Conservation (phyloP, 2,888 invertebrate genomes). For the Pseudolycoriella hygida region DNA sequence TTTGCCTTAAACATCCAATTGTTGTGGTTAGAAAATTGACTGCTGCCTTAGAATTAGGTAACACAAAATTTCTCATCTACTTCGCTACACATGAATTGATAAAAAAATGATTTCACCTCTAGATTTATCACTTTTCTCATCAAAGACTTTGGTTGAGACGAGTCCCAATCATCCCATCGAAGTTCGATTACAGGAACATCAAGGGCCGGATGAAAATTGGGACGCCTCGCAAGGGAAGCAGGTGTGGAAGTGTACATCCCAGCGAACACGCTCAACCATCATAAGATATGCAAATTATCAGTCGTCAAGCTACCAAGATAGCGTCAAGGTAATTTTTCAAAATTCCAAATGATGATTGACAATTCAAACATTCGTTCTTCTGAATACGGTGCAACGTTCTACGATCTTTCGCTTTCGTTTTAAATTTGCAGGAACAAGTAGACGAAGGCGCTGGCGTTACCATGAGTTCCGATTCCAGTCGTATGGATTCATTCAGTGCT, state of each 20-base stretch:
- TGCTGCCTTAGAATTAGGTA: conserved; percentile 79
- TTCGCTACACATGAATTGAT: too few species aligned
- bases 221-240: conserved; percentile 65
- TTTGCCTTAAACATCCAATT: conserved; percentile 92
- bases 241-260: conserved; percentile 91
- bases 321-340: conserved; percentile 35
- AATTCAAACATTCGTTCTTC: too few species aligned
- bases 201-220: conserved; percentile 94
- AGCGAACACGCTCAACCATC: conserved; percentile 88
- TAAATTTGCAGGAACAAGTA: too few species aligned
- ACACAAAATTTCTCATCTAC: too few species aligned
- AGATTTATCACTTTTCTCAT: conserved; percentile 94
- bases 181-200: conserved; percentile 87
- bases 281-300: conserved; percentile 98
- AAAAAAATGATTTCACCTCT: too few species aligned
- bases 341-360: conserved; percentile 5
- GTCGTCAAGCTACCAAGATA: conserved; percentile 95
- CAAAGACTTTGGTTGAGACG: conserved; percentile 92
- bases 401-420: too few species aligned
- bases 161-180: conserved; percentile 90
- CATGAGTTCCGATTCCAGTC: too few species aligned
- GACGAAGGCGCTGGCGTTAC: too few species aligned
- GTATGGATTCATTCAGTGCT: too few species aligned
- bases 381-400: too few species aligned
- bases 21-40: conserved; percentile 91